Evolutionary conservation across 2,888 invertebrate species (phyloP).

Genomic region (Hoplodrina ambigua): DNA sequence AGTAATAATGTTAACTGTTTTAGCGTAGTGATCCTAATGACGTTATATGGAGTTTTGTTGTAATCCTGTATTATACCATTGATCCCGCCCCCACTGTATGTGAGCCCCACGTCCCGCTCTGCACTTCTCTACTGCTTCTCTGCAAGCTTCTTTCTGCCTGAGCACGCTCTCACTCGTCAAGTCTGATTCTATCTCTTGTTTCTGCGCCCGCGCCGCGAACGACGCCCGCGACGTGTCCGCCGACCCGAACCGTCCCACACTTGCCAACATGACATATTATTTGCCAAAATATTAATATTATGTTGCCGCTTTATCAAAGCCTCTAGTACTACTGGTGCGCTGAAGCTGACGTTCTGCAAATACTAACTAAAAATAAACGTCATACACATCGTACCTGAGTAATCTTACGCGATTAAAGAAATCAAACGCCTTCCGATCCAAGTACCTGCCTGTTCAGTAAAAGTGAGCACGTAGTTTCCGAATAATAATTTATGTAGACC

Average conservation of each 20-base stretch:
- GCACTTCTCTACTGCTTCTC: conserved; percentile 91
- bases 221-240: conserved; percentile 72
- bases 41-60: conserved; percentile 84
- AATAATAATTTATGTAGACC: conserved; percentile 49
- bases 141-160: conserved; percentile 90
- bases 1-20: conserved; percentile 76
- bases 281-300: conserved; percentile 84
- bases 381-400: conserved; percentile 53
- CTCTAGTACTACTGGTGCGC: conserved; percentile 79
- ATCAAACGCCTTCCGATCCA: conserved; percentile 54
- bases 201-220: conserved; percentile 80
- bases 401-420: conserved; percentile 50
- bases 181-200: conserved; percentile 78
- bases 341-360: conserved; percentile 71
- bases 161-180: conserved; percentile 88
- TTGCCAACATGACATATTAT: conserved; percentile 78
- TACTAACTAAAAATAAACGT: conserved; percentile 48
- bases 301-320: conserved; percentile 87
- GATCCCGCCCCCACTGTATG: conserved; percentile 87
- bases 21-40: conserved; percentile 82
- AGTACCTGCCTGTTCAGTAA: conserved; percentile 61
- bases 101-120: conserved; percentile 90
- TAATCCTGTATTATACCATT: conserved; percentile 89
- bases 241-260: conserved; percentile 78
- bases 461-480: conserved; percentile 66